These are phyloP conservation scores for Styela clava DNA, from an alignment of 23 tunicate genomes.

Conservation along the genomic window DNA sequence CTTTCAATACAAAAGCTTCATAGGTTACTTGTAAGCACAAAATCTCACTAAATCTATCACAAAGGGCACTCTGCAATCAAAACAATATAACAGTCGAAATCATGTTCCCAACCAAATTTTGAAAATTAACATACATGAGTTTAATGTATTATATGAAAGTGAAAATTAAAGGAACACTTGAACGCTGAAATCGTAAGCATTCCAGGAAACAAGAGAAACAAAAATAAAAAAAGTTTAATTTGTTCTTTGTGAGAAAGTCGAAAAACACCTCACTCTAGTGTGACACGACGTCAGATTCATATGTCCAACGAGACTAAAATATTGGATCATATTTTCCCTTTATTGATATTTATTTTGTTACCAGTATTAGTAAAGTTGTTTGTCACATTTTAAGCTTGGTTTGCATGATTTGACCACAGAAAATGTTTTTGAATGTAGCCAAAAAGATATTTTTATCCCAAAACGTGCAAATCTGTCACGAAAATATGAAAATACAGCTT, in stretches of 20 bases:
- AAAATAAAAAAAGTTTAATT: no score
- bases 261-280: not conserved
- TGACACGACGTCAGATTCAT: not conserved
- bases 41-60: not conserved
- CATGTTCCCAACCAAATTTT: not conserved
- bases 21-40: not conserved
- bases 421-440: not conserved
- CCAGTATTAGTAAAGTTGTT: not conserved
- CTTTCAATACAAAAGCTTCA: not conserved
- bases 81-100: no score
- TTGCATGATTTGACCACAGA: not conserved
- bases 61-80: not conserved
- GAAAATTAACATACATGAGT: slow-evolving; percentile 4
- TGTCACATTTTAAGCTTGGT: not conserved
- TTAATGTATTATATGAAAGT: slow-evolving; percentile 24
- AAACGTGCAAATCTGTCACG: not conserved
- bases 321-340: not conserved
- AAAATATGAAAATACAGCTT: not conserved
- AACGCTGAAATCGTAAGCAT: no score
- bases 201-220: no score
- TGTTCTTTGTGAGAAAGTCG: not conserved
- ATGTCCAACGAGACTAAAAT: not conserved
- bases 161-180: no score
- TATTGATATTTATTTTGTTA: not conserved
- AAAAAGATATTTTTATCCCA: not conserved